phyloP scores from a whole-genome alignment of 2,113 vertebrate genomes.

The Cyphomyrus plagiostoma region DNA sequence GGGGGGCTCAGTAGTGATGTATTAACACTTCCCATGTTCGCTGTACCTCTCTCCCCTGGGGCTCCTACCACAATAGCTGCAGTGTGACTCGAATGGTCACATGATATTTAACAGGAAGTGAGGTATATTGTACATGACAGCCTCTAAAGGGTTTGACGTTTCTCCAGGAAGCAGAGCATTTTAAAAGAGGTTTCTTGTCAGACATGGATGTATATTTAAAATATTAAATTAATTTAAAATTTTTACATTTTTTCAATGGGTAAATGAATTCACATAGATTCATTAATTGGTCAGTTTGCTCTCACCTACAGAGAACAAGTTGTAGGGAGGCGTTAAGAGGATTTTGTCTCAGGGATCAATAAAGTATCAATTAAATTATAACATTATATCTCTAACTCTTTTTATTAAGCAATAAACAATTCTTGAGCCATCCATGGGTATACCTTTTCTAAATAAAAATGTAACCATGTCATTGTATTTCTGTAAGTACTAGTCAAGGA shows the following conservation, averaged over 20 bases:
- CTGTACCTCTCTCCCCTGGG: neutral
- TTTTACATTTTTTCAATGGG: neutral
- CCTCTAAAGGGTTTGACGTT: neutral
- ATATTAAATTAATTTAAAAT: neutral
- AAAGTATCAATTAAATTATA: neutral
- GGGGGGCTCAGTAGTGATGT: neutral
- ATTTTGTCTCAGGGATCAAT: too few species aligned
- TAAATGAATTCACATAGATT: neutral
- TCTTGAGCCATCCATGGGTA: neutral
- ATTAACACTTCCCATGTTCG: neutral
- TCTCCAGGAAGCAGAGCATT: neutral
- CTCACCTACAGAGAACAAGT: too few species aligned
- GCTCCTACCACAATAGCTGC: constrained; percentile 23
- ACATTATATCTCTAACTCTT: neutral
- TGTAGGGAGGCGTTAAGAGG: too few species aligned
- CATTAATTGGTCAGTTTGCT: neutral
- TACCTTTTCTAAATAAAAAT: neutral
- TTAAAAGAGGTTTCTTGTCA: neutral
- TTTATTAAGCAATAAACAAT: neutral
- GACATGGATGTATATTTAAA: neutral
- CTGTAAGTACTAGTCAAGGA: neutral
- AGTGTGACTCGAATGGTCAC: constrained; percentile 30
- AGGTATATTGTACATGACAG: constrained; percentile 20
- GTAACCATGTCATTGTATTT: neutral
- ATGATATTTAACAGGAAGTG: constrained; percentile 44